Base-by-base conservation (phyloP, 2,113 vertebrate species). In the human (Homo sapiens) region DNA sequence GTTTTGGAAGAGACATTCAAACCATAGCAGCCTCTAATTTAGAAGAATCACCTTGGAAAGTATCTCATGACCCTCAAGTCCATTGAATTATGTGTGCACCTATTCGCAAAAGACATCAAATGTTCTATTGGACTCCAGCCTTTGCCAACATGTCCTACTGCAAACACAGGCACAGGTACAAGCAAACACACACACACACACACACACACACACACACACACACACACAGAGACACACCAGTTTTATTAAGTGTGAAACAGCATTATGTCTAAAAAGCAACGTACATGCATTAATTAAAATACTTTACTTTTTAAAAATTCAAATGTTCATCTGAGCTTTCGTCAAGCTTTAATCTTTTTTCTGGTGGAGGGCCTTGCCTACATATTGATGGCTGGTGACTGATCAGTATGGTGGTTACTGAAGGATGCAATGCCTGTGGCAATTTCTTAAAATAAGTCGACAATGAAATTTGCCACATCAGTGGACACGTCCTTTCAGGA, bases 171-270 rank as follows among this genome's bases (percentile, higher is more conserved):
- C 2, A 73, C 27, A 40, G 8, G 9, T 57, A 57, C 55, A 57
- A 20, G 6, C 55, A 17, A 1, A 8, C 32, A 68, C n/a, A 27
- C 13, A 6, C 0, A 10, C 52, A 30, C 1, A 4, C 14, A 48
- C 22, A n/a, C 13, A 45, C n/a, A 9, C 17, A 64, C 16, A 87
- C 2, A 8, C 32, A 68, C n/a, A 27, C 13, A 6, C 0, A 10
- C 52, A 30, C 1, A 4, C 14, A 48, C 22, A n/a, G 8, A 52
- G 8, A 30, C 3, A 76, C 55, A 57, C 55, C 20, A 40, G 14
- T 43, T 45, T 59, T n/a, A 70, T 70, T 70, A n/a, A 70, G 66
- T 70, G 16, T n/a, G 35, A 7, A n/a, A 18, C 35, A 20, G 32
- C 35, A 70, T n/a, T 70, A 35, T 70, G 35, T 70, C 35, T 70